phyloP scores from a whole-genome alignment of 2,888 invertebrate species.

The Augiades crinisus region DNA sequence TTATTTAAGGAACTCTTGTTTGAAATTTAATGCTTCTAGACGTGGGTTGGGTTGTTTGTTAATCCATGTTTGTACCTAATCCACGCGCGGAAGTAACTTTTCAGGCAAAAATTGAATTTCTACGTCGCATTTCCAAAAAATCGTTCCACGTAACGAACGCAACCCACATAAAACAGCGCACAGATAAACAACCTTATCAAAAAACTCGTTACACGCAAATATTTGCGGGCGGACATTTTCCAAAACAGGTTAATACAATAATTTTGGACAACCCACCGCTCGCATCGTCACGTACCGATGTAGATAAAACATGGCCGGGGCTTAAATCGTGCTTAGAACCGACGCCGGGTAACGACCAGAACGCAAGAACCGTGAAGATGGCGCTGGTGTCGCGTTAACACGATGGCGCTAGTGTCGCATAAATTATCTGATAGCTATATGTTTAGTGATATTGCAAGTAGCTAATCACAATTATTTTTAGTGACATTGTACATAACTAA shows the following conservation, averaged over 20 bases:
- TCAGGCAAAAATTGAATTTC: no score
- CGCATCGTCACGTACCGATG: constrained; percentile 61
- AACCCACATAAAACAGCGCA: neutral
- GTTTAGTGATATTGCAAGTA: no score
- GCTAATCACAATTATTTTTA: no score
- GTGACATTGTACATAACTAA: no score
- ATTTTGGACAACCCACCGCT: constrained; percentile 18
- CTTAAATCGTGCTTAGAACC: constrained; percentile 63
- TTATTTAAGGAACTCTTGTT: no score
- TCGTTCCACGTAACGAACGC: no score
- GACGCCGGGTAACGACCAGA: constrained; percentile 47
- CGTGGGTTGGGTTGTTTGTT: no score
- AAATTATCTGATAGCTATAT: neutral
- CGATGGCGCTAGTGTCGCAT: neutral
- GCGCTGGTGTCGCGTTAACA: constrained; percentile 22
- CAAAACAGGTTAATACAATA: constrained; percentile 25
- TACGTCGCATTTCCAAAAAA: no score
- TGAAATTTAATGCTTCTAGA: no score
- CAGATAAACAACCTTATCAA: constrained; percentile 11
- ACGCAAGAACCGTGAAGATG: constrained; percentile 40
- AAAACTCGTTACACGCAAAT: constrained; percentile 16
- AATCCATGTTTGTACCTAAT: no score
- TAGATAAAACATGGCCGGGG: constrained; percentile 70
- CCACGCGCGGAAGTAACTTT: no score
- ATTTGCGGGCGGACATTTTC: constrained; percentile 16